Evolutionary conservation across 2,113 vertebrate species (phyloP).

Genomic region (Boulengeromyrus knoepffleri): DNA sequence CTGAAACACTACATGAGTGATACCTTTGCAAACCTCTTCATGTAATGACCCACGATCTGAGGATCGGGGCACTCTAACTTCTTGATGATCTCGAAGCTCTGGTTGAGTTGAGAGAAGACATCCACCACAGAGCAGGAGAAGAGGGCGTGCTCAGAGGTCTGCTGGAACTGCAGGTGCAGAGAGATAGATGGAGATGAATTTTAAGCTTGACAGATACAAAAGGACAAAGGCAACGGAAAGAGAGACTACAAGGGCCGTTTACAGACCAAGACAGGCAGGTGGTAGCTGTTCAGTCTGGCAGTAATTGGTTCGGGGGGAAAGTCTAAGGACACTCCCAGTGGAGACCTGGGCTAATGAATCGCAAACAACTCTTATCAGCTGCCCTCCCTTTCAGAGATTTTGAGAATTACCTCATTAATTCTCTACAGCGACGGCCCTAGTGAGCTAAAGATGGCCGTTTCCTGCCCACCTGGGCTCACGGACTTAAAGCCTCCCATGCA

Average conservation of each 20-base stretch:
- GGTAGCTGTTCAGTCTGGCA: slow-evolving; percentile 29
- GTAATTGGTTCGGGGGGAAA: slow-evolving; percentile 52
- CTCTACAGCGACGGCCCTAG: background rate
- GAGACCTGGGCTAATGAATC: slow-evolving; percentile 44
- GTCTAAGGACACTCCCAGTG: slow-evolving; percentile 39
- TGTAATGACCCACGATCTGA: slow-evolving; percentile 94
- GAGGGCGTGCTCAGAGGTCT: slow-evolving; percentile 90
- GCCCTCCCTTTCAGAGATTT: background rate
- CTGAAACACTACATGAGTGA: background rate
- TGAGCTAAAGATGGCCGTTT: background rate
- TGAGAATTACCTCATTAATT: slow-evolving; percentile 5
- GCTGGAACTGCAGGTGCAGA: slow-evolving; percentile 77
- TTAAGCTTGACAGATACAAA: slow-evolving; percentile 5
- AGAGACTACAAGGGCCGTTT: slow-evolving; percentile 23
- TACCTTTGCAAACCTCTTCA: slow-evolving; percentile 96
- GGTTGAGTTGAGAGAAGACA: slow-evolving; percentile 97
- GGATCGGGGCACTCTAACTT: slow-evolving; percentile 95
- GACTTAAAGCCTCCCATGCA: background rate
- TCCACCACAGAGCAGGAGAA: slow-evolving; percentile 98
- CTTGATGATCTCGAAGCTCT: slow-evolving; percentile 98
- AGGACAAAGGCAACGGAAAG: background rate
- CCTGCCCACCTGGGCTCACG: background rate
- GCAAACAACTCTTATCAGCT: slow-evolving; percentile 33
- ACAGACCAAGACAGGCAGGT: slow-evolving; percentile 35
- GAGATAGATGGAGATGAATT: background rate